Base-by-base conservation (phyloP, 2,113 vertebrate genomes). In the Arenaria interpres region DNA sequence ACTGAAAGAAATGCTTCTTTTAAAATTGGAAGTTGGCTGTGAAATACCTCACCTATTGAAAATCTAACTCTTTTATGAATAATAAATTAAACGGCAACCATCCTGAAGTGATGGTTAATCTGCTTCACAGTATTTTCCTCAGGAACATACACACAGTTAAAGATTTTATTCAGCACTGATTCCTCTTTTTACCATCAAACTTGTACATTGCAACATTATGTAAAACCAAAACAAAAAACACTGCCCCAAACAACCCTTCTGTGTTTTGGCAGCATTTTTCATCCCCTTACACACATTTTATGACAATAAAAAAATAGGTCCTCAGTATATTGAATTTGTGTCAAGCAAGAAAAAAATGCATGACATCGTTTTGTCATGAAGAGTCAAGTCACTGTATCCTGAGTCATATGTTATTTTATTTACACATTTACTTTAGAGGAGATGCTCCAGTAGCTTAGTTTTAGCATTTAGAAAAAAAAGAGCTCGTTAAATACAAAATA, bases 61-160 rank as follows among this genome's bases (percentile, higher is more conserved):
- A 89, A 37, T 33, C 48, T 50, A 86, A 54, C 60, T 89, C 53
- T 91, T 92, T 90, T 84, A 53, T 95, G 66, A 95, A 89, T 93
- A 85, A 78, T 85, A 84, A 88, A 92, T 88, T 77, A 89, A 89
- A 76, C 1, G 4, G 59, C 39, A 75, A n/a, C 64, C 37, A 25
- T 60, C 33, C 50, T 88, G 83, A 95, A 93, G 35, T 39, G 60
- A 68, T 85, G 37, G 73, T 80, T 92, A 75, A 57, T 87, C 80
- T 94, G 60, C 56, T 89, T 87, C 51, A n/a, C 17, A 10, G 71
- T 86, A 24, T 94, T 85, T 92, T 90, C 39, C 37, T 78, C 39
- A 57, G 86, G 73, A 91, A 43, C n/a, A 60, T 66, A 28, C 7
- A 54, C 37, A 67, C 28, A 71, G 43, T 72, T 93, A 69, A 76